Evolutionary conservation across 2,797 vertebrate species (phyloP).

Genomic region (Argya squamiceps): DNA sequence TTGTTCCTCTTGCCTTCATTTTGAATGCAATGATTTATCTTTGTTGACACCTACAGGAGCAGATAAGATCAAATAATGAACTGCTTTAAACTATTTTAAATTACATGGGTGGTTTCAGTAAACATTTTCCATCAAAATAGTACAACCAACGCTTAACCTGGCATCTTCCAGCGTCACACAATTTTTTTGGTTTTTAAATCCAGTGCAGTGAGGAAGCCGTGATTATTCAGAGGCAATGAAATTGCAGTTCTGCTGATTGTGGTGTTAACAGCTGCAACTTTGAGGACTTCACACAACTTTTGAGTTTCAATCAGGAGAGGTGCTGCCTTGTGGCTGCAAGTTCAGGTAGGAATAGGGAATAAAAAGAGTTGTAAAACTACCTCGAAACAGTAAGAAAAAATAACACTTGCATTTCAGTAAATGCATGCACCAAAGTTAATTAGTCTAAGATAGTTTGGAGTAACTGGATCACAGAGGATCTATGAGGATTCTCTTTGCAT

Average conservation of each 20-base stretch:
- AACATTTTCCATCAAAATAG: neutral
- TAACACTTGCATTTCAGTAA: neutral
- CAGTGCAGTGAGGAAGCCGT: neutral
- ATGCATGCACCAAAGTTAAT: neutral
- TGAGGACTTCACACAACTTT: neutral
- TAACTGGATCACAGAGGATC: neutral
- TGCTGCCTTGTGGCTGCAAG: neutral
- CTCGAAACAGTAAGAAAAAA: neutral
- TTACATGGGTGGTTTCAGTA: neutral
- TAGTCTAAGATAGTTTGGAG: neutral
- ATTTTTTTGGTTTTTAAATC: neutral
- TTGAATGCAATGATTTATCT: conserved; percentile 11
- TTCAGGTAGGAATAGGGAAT: neutral
- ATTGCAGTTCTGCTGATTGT: neutral
- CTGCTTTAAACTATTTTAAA: neutral
- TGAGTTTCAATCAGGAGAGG: neutral
- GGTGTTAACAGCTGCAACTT: neutral
- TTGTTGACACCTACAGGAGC: conserved; percentile 3
- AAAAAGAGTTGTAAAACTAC: neutral
- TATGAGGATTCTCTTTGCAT: neutral
- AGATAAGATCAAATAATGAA: conserved; percentile 33
- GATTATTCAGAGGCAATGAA: conserved; percentile 1
- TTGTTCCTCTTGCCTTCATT: neutral
- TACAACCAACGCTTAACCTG: neutral
- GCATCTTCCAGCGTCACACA: neutral